A percentile compares a stretch with the other conserved stretches of the same genome.
Conservation (phyloP, 2,113 vertebrate genomes). For the Gorilla gorilla region DNA sequence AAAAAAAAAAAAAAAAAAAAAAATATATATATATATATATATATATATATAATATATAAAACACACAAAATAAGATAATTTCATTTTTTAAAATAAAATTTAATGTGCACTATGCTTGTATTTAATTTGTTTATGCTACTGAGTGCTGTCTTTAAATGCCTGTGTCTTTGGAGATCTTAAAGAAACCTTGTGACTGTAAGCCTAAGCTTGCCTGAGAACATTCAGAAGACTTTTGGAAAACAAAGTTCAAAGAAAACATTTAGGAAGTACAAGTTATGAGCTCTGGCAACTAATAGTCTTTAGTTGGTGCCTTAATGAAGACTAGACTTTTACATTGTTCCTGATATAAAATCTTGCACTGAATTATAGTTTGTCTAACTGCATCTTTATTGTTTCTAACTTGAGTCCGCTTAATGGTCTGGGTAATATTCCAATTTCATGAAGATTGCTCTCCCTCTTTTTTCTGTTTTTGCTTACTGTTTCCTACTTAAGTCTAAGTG, state of each 20-base stretch:
- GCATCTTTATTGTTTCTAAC: background rate
- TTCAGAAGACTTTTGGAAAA: background rate
- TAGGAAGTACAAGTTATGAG: background rate
- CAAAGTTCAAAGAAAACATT: background rate
- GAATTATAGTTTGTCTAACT: background rate
- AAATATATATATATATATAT: no score
- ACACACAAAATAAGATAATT: background rate
- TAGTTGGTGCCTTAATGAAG: background rate
- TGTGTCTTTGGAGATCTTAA: background rate
- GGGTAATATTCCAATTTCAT: background rate
- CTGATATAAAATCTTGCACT: background rate
- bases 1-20: no score
- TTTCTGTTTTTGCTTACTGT: background rate
- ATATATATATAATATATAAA: rapidly evolving
- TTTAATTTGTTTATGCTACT: background rate
- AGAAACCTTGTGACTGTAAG: background rate
- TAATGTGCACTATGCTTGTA: background rate
- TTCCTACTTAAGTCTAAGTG: background rate
- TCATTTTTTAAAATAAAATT: background rate
- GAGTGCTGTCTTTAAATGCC: background rate
- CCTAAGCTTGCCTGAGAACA: background rate
- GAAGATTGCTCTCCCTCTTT: background rate
- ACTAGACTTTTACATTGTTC: background rate
- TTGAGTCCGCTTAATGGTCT: background rate
- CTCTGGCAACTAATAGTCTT: background rate